Conservation (phyloP, 2,797 vertebrate species). For the Alcedo quadribrachys region DNA sequence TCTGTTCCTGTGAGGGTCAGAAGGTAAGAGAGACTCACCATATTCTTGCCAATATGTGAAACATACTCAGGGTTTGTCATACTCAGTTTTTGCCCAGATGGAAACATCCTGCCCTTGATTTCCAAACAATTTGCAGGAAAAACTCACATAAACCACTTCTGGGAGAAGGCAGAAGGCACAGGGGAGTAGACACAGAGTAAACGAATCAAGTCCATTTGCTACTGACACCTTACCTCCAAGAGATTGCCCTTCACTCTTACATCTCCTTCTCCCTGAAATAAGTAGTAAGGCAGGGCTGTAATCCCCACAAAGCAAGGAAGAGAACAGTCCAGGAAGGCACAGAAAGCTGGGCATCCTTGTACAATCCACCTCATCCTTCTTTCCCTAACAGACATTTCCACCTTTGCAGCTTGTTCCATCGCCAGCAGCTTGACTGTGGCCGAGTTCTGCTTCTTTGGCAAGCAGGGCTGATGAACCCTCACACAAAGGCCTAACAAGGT, state of each 20-base stretch:
- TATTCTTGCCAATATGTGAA: constrained; percentile 23
- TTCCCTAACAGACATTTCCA: neutral
- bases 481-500: constrained; percentile 7
- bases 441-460: neutral
- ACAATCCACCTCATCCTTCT: neutral
- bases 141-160: neutral
- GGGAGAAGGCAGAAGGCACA: neutral
- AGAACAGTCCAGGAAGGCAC: constrained; percentile 2
- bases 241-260: neutral
- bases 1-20: neutral
- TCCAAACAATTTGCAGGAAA: neutral
- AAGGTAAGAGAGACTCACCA: neutral
- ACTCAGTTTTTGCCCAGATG: neutral
- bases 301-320: neutral
- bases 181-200: neutral
- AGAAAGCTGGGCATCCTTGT: neutral
- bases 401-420: neutral
- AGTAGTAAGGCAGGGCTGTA: neutral
- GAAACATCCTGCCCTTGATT: neutral
- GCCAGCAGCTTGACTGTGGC: neutral
- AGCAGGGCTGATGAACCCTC: neutral
- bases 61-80: constrained; percentile 32
- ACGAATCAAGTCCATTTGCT: neutral
- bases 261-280: neutral
- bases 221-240: neutral